A percentile compares a stretch with the other conserved stretches of the same genome.
Evolutionary conservation across 1,140 invertebrate genomes (phyloP).

Genomic region (Neotoxoptera formosana): DNA sequence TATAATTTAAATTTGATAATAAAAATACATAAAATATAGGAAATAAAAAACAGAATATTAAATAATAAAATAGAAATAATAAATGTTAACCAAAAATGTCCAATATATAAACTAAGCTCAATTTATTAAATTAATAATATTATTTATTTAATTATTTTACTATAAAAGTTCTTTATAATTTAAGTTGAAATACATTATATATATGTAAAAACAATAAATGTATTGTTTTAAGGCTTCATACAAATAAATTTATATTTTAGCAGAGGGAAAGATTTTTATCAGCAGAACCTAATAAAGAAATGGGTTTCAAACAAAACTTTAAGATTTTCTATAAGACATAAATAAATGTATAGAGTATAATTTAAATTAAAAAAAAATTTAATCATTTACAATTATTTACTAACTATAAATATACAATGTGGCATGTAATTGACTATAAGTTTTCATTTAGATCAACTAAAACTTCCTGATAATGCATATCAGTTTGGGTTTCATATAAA

Average conservation of each 20-base stretch:
- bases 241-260: background rate
- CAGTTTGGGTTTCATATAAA: background rate
- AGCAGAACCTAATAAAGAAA: background rate
- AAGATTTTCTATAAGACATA: background rate
- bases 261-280: background rate
- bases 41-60: slow-evolving; percentile 11
- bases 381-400: background rate
- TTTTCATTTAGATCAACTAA: no score
- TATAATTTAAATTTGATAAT: slow-evolving; percentile 7
- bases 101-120: background rate
- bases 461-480: background rate
- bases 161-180: background rate
- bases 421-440: background rate
- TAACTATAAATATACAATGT: background rate
- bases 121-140: slow-evolving; percentile 29
- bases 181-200: background rate
- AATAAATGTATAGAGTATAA: background rate
- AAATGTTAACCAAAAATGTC: background rate
- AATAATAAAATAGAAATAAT: slow-evolving; percentile 32
- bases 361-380: background rate
- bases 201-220: background rate
- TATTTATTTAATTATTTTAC: background rate
- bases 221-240: background rate
- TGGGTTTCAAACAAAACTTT: background rate
- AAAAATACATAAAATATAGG: slow-evolving; percentile 21